phyloP scores from a whole-genome alignment of 2,797 vertebrate genomes.

The Anomalospiza imberbis region DNA sequence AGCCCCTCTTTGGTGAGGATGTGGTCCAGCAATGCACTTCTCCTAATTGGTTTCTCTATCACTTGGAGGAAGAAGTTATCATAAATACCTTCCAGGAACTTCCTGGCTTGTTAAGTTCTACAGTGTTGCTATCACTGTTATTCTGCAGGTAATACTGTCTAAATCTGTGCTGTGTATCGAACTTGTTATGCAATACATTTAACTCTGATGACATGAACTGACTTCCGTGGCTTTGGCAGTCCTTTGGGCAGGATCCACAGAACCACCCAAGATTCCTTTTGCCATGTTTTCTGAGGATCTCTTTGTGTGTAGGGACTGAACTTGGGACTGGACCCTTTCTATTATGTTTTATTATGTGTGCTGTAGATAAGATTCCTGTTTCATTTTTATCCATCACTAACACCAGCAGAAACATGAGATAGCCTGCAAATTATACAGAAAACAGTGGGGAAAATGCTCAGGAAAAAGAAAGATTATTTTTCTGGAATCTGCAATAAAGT shows the following conservation, averaged over 20 bases:
- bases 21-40: background rate
- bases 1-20: background rate
- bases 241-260: background rate
- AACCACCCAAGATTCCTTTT: background rate
- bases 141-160: background rate
- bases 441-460: background rate
- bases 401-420: background rate
- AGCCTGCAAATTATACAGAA: background rate
- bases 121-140: background rate
- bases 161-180: background rate
- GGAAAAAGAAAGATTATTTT: background rate
- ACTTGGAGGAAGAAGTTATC: background rate
- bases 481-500: background rate
- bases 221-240: background rate
- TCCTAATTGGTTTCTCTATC: background rate
- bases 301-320: background rate
- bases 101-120: background rate
- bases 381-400: background rate
- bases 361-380: background rate
- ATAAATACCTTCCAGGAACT: background rate
- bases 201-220: background rate
- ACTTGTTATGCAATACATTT: background rate
- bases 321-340: background rate
- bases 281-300: background rate
- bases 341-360: background rate